A percentile compares a stretch with the other conserved stretches of the same genome.
phyloP scores from a whole-genome alignment of 2,113 vertebrate genomes.

The Alosa alosa region DNA sequence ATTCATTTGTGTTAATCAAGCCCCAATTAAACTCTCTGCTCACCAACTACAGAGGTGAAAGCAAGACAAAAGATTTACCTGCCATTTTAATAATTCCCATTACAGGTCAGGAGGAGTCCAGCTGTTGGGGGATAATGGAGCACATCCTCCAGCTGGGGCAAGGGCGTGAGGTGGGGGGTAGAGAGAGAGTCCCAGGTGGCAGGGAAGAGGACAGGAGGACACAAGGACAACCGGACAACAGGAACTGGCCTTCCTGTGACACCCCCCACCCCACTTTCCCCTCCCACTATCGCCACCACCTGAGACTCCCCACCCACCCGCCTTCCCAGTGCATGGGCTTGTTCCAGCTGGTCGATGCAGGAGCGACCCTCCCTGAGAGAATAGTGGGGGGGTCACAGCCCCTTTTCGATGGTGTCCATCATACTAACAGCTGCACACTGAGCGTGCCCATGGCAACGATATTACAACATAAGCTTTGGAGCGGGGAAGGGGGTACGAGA shows the following conservation, averaged over 20 bases:
- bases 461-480: neutral
- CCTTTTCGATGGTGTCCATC: conserved; percentile 53
- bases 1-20: conserved; percentile 1
- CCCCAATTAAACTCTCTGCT: neutral
- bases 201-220: conserved; percentile 20
- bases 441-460: conserved; percentile 6
- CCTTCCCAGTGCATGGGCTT: neutral
- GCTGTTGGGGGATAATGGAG: neutral
- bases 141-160: conserved; percentile 59
- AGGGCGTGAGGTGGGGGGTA: conserved; percentile 13
- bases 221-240: neutral
- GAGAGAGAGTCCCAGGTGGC: neutral
- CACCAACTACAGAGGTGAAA: neutral
- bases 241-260: neutral
- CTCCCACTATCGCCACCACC: neutral
- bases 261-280: neutral
- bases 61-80: neutral
- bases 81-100: conserved; percentile 2
- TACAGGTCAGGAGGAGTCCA: conserved; percentile 2
- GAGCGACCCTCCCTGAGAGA: conserved; percentile 7
- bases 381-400: conserved; percentile 46
- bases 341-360: neutral
- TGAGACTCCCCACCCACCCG: neutral
- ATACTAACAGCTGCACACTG: conserved; percentile 58
- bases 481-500: neutral